Percentiles rank a stretch among this genome's conserved stretches.
Conservation (phyloP, 2,113 vertebrate species). For the Peromyscus polionotus region DNA sequence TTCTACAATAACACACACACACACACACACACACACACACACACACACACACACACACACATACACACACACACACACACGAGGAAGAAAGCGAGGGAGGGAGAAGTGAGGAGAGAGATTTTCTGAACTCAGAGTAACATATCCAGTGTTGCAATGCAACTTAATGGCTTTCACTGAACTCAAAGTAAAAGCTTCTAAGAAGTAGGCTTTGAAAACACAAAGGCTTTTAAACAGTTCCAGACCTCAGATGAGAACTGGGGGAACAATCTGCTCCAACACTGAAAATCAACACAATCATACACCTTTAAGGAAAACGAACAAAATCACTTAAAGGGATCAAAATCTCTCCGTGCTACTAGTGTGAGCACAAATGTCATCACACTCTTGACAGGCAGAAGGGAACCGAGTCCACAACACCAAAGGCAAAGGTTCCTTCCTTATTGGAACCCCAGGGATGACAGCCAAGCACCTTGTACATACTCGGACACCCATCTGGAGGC, state of each 20-base stretch:
- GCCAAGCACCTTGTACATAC: background rate
- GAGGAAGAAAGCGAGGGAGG: background rate
- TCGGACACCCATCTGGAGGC: background rate
- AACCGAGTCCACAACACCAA: background rate
- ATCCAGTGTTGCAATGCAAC: background rate
- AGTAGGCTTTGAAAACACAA: background rate
- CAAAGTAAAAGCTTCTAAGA: slow-evolving; percentile 48
- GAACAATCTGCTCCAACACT: background rate
- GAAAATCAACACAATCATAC: slow-evolving; percentile 1
- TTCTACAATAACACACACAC: background rate
- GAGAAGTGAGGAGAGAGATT: background rate
- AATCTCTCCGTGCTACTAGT: background rate
- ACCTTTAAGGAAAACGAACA: slow-evolving; percentile 34
- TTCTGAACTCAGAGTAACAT: background rate
- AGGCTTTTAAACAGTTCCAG: slow-evolving; percentile 16
- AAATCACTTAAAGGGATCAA: slow-evolving; percentile 22
- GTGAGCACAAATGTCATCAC: slow-evolving; percentile 23
- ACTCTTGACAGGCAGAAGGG: background rate
- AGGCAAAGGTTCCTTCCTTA: background rate
- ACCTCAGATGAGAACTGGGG: background rate
- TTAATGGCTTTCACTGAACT: background rate
- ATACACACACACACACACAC: background rate
- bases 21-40: background rate
- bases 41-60: background rate
- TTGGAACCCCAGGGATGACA: background rate